Percentiles rank a stretch among this genome's conserved stretches.
These are phyloP conservation scores for Hypanus sabinus DNA, from an alignment of 2,113 vertebrate species.

Conservation along the genomic window DNA sequence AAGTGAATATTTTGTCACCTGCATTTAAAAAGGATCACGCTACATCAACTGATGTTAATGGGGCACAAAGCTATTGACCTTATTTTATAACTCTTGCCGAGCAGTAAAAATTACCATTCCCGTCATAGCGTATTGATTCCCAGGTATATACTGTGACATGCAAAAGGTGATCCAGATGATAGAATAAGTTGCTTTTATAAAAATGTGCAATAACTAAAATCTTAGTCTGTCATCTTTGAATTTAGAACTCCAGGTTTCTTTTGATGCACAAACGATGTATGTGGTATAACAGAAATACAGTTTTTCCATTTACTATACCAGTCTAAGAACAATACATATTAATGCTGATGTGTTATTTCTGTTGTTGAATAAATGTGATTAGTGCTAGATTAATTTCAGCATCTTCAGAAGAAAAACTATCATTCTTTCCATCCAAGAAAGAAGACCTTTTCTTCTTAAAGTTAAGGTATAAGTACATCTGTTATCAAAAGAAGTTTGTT, in stretches of 20 bases:
- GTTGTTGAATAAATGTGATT: too few relatives aligned
- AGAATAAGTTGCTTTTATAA: too few relatives aligned
- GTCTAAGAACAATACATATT: neutral
- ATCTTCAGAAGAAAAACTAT: neutral
- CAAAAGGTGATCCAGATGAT: too few relatives aligned
- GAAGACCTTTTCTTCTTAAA: neutral
- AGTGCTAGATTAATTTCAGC: neutral
- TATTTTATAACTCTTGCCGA: neutral
- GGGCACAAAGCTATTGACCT: neutral
- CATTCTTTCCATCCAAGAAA: neutral
- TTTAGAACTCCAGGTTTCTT: too few relatives aligned
- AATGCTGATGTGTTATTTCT: neutral
- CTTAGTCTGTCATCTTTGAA: too few relatives aligned
- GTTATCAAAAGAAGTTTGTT: neutral
- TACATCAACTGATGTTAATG: neutral
- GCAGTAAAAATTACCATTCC: neutral
- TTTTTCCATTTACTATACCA: neutral
- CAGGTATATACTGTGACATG: too few relatives aligned
- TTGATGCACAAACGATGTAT: too few relatives aligned
- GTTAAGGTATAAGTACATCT: neutral
- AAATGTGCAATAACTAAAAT: too few relatives aligned
- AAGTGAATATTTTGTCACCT: neutral
- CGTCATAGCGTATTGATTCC: too few relatives aligned
- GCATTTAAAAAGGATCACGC: neutral
- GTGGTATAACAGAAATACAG: neutral